Base-by-base conservation (phyloP, 2,888 invertebrate species). In the Hesperia comma region DNA sequence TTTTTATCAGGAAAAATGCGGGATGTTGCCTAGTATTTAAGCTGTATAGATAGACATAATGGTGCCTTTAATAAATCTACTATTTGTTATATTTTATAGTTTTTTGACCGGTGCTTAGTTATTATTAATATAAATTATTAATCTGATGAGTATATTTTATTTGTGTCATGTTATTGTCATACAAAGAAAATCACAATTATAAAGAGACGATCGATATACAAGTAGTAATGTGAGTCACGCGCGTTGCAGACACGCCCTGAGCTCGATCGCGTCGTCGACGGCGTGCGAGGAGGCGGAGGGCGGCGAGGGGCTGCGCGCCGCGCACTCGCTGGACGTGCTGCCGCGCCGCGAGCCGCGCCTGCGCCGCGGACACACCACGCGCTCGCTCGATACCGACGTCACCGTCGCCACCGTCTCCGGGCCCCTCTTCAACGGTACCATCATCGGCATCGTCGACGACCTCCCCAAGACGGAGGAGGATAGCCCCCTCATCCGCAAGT, bases 231-330 rank as follows among this genome's bases (percentile, higher is more conserved):
- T 63, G 19, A 57, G 57, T 33, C 60, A 14, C 56, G 17, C 56
- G 17, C 5, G 26, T 63, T 72, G 0, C 82, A 93, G 94, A 74
- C 83, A 95, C 69, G 94, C 95, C 17, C 80, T 95, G 61, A 95
- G 95, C 62, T 95, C 95, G 66, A 95, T 95, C 66, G 95, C 95
- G 17, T 95, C 95, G 54, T 95, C 95, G 69, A 93, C 93, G 68
- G 94, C 94, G 73, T 94, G 94, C 77, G 82, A 82, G 67, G 74
- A 70, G 69, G 76, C 68, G 56, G 46, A 7, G 70, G 58, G 37
- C 14, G 58, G 40, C 62, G 53, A 73, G 68, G 77, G 75, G 55
- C 87, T 94, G 64, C 72, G 79, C 41, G 77, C 71, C 21, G 77
- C 79, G 51, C 76, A 73, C 54, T 72, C 72, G 73, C 77, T 76